Base-by-base conservation (phyloP, 2,113 vertebrate genomes). In the Petrocephalus microphthalmus region DNA sequence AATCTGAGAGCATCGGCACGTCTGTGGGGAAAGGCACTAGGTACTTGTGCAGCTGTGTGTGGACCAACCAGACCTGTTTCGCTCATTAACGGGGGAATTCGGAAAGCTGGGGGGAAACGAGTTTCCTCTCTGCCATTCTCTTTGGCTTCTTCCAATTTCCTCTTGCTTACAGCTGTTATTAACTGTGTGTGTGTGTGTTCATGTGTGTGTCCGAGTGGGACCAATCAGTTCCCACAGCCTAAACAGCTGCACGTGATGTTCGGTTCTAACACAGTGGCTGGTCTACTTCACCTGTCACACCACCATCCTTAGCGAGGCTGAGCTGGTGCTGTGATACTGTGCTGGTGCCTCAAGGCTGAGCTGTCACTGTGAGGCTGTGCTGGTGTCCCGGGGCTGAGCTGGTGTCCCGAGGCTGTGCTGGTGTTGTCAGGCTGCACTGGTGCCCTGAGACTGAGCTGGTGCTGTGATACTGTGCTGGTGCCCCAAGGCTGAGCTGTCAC, bases 61-160 rank as follows among this genome's bases (percentile, higher is more conserved):
- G 81, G 89, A 88, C 89, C 89, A 90, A 47, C 54, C 20, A 22
- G 37, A 86, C 37, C 85, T 52, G 86, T 88, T 88, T 90, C 91
- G 87, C 88, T 56, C 88, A 67, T 37, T 89, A 89, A 86, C 89
- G 88, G 88, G 85, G 86, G 89, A 64, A 89, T 49, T 53, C 53
- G 51, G 22, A 74, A 88, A 89, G 45, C 85, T 71, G 64, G 29
- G 20, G 88, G 84, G 85, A 89, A 71, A 88, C 82, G 47, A 81
- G 33, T 57, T 13, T 54, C 57, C 7, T 78, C 54, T 86, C 51
- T 88, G 83, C 71, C 84, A 56, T 89, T 91, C 25, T 29, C 51
- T 86, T 88, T 90, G 4, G 56, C 88, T 86, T 60, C 87, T 87
- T 88, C 78, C 52, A 82, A 56, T 90, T 85, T 74, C 74, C 57